A percentile compares a stretch with the other conserved stretches of the same genome.
Evolutionary conservation across 35 echinoderm and acorn worm species (phyloP).

Genomic region (Heliocidaris erythrogramma): DNA sequence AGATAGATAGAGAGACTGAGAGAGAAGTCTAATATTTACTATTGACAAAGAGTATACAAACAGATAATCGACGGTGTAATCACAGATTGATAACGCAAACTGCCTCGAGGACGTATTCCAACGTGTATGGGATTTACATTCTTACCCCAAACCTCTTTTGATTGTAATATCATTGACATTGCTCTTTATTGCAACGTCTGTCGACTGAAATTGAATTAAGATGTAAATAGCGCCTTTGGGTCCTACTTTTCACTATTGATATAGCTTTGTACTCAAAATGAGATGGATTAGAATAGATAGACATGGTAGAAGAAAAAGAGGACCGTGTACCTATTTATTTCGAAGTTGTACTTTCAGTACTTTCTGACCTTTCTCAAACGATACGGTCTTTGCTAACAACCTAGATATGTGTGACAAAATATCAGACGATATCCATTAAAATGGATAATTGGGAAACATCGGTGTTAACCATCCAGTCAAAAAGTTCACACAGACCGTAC

Average conservation of each 20-base stretch:
- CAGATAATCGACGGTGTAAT: background rate
- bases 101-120: background rate
- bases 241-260: background rate
- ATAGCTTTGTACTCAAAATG: background rate
- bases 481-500: background rate
- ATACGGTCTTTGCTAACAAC: background rate
- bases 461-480: background rate
- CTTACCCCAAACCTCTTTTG: background rate
- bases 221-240: background rate
- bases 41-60: background rate
- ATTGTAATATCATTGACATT: background rate
- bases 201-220: background rate
- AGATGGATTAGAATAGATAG: background rate
- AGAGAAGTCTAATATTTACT: background rate
- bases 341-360: background rate
- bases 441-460: background rate
- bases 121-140: background rate
- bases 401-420: background rate
- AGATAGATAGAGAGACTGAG: background rate
- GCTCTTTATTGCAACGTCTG: background rate
- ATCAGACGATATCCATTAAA: background rate
- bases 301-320: background rate
- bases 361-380: background rate
- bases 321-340: background rate
- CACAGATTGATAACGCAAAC: background rate